These are phyloP conservation scores for Teleogryllus occipitalis DNA, from an alignment of 1,140 invertebrate species.

Conservation along the genomic window DNA sequence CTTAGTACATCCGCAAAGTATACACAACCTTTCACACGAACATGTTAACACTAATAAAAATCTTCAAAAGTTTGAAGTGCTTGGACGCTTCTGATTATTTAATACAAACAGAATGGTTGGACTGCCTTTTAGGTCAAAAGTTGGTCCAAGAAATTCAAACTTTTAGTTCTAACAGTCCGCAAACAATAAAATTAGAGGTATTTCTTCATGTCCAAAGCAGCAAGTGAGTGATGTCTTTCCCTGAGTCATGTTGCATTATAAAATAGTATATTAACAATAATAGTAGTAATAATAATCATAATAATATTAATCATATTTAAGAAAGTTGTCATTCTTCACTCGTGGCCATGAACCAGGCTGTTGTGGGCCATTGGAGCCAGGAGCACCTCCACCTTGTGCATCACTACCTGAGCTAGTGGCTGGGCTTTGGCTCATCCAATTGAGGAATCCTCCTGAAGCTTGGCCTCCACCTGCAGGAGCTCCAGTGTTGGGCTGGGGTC, in stretches of 20 bases:
- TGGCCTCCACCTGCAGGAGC: constrained; percentile 32
- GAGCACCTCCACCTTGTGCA: constrained; percentile 26
- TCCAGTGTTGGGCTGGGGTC: constrained; percentile 17
- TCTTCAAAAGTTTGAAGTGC: background rate
- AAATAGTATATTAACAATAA: background rate
- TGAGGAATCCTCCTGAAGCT: constrained; percentile 43
- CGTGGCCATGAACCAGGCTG: constrained; percentile 44
- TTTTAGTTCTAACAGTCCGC: background rate
- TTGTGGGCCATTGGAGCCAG: constrained; percentile 40
- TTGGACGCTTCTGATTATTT: background rate
- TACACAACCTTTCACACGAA: background rate
- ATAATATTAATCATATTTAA: constrained; percentile 39
- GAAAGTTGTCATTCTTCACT: constrained; percentile 42
- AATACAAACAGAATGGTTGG: background rate
- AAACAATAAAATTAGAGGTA: background rate
- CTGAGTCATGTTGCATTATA: background rate
- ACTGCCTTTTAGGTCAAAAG: background rate
- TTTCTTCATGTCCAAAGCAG: background rate
- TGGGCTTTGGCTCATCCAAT: constrained; percentile 45
- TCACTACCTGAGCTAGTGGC: constrained; percentile 33
- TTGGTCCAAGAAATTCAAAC: background rate
- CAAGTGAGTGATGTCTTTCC: background rate
- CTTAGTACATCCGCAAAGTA: background rate
- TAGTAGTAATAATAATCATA: background rate
- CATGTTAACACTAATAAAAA: background rate